Conservation (phyloP, 2,797 vertebrate species). For the Onychomys torridus region DNA sequence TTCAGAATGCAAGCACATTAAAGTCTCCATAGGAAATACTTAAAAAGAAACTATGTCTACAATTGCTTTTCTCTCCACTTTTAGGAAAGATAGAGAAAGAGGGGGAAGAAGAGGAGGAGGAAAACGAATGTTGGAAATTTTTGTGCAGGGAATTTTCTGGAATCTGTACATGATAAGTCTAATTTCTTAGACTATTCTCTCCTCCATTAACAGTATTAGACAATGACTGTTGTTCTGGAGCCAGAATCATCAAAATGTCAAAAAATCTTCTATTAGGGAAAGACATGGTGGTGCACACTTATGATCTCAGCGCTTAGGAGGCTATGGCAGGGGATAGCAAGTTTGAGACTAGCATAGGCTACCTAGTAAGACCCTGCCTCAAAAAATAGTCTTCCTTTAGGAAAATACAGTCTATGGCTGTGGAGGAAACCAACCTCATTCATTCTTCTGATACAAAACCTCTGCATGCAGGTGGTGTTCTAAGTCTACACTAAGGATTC, state of each 20-base stretch:
- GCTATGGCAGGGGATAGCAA: too few relatives aligned
- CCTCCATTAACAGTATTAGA: background rate
- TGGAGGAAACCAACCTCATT: background rate
- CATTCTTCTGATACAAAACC: background rate
- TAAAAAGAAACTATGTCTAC: background rate
- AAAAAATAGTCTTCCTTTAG: background rate
- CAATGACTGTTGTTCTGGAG: background rate
- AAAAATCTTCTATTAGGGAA: background rate
- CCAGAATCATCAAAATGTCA: background rate
- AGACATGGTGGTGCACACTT: background rate
- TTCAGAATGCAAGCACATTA: background rate
- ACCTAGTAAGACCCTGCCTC: background rate
- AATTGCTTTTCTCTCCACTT: background rate
- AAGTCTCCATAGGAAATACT: background rate
- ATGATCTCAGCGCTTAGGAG: too few relatives aligned
- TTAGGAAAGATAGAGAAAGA: background rate
- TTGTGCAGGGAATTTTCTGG: background rate
- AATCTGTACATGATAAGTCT: background rate
- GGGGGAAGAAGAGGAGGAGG: background rate
- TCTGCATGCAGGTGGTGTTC: rapidly evolving
- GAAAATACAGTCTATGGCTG: background rate
- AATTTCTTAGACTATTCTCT: background rate
- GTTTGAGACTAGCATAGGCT: background rate
- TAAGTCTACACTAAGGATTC: too few relatives aligned
- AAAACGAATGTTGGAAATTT: background rate